These are phyloP conservation scores for Babyrousa celebensis DNA, from an alignment of 2,797 vertebrate genomes.

Conservation along the genomic window DNA sequence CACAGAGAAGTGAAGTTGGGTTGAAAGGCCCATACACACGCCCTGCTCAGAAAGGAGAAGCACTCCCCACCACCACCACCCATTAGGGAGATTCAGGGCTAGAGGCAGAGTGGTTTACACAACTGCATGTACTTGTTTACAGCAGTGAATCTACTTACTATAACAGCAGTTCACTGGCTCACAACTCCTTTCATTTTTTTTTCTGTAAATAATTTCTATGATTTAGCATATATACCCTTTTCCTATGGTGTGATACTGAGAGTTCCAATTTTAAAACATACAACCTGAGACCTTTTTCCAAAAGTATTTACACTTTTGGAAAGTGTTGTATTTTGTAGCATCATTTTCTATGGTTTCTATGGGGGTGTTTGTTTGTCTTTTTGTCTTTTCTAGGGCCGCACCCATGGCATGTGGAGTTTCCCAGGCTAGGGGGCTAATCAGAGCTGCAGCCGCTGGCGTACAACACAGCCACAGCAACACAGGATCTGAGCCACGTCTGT, in stretches of 20 bases:
- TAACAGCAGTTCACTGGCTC: slow-evolving; percentile 44
- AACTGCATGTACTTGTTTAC: not conserved
- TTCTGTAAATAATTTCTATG: not conserved
- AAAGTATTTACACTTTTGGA: not conserved
- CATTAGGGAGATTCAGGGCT: not conserved
- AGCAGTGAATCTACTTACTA: not conserved
- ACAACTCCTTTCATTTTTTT: slow-evolving; percentile 7
- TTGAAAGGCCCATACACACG: not conserved
- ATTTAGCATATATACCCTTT: slow-evolving; percentile 38
- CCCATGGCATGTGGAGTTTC: too few relatives aligned
- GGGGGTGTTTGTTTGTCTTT: too few relatives aligned
- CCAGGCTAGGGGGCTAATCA: too few relatives aligned
- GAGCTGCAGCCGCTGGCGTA: too few relatives aligned
- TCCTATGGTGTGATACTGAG: not conserved
- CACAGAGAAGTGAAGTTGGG: not conserved
- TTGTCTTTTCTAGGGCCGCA: too few relatives aligned
- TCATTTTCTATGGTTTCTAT: not conserved
- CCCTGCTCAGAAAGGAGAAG: not conserved
- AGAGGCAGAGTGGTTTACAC: not conserved
- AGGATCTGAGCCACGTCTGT: too few relatives aligned
- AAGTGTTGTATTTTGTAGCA: not conserved
- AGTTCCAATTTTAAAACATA: slow-evolving; percentile 52
- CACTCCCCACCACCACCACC: not conserved
- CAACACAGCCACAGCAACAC: too few relatives aligned
- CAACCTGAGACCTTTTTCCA: not conserved